Evolutionary conservation across 1,140 invertebrate species (phyloP), one percentile per base, ranked within the genome.

Genomic region (Dryas iulia): DNA sequence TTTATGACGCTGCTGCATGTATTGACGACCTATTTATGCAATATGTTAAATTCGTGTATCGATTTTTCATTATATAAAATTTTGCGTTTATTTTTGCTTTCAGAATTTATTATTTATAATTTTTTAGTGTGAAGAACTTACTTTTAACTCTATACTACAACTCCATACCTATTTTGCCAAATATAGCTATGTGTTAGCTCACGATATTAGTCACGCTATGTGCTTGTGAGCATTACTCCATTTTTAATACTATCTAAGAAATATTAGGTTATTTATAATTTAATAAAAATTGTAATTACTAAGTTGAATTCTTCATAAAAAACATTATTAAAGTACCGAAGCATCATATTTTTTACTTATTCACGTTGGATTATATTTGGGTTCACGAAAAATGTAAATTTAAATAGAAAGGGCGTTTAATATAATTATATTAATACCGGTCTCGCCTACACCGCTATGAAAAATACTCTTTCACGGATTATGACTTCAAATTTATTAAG

Each of bases 401-500:
- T 71, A 73, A 73, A 75, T 73, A 69, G 74, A 78, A 81, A 75
- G 69, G 65, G 69, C 54, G 70, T 72, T 79, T 77, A 75, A 73
- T 72, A 74, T 69, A 66, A 74, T 74, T 72, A 74, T 68, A 72
- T 72, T 74, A 74, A 69, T 62, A 72, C 35, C 59, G 28, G 62
- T 59, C 47, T 70, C 61, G 56, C 59, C 59, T 67, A 61, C 39
- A 53, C 21, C 67, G 64, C 62, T 68, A 74, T 76, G 73, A 78
- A 76, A 66, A 78, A 83, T 77, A 74, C 69, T 79, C 72, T 72
- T 81, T 82, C 72, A 80, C 68, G 77, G 86, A 84, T 89, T 87
- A 89, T 84, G 81, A 81, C 79, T 78, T 79, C 79, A 77, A 82
- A 86, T 87, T 86, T 87, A 89, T 86, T 83, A 89, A 86, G 81